Base-by-base conservation (phyloP, 2,113 vertebrate genomes). In the Petrocephalus zakoni region DNA sequence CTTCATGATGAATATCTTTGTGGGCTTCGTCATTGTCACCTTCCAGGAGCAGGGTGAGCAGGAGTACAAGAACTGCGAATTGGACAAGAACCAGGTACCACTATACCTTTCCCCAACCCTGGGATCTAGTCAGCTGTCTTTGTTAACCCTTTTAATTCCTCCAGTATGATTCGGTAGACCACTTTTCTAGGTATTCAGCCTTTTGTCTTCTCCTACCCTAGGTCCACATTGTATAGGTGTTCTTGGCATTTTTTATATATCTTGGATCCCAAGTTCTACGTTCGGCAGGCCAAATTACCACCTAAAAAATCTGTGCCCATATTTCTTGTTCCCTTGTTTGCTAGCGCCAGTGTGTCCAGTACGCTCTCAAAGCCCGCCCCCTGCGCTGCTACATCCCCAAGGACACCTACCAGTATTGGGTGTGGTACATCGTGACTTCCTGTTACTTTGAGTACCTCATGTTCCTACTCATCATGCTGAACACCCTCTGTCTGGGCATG, bases 1-100 rank as follows among this genome's bases (percentile, higher is more conserved):
- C 94, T 99, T 99, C 94, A 99, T 99, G 98, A 99, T 99, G 98
- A 99, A 99, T 91, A 99, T 99, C 93, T 99, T 99, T 1, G 97
- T 99, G 90, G 98, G 98, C 85, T 99, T 99, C 2, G 96, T 98
- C 90, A 97, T 97, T 0, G 96, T 97, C 90, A 97, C 97, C 91
- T 98, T 97, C 93, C 97, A 97, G 93, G 97, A 97, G 90, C 97
- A 98, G 88, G 97, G 97, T 0, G 97, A 98, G 93, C 96, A 96
- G 0, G 97, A 98, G 89, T 98, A 96, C 92, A 97, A 97, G 92
- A 96, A 97, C 93, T 98, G 97, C 29, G 98, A 99, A 92, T 95
- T 99, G 89, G 94, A 99, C 95, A 99, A 99, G 92, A 99, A 99
- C 90, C 98, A 98, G 96, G 97, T 98, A 94, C 47, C 78, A 42